Percentiles rank a stretch among this genome's conserved stretches.
These are phyloP conservation scores for Cantharis lateralis DNA, from an alignment of 2,888 invertebrate genomes.

Conservation along the genomic window DNA sequence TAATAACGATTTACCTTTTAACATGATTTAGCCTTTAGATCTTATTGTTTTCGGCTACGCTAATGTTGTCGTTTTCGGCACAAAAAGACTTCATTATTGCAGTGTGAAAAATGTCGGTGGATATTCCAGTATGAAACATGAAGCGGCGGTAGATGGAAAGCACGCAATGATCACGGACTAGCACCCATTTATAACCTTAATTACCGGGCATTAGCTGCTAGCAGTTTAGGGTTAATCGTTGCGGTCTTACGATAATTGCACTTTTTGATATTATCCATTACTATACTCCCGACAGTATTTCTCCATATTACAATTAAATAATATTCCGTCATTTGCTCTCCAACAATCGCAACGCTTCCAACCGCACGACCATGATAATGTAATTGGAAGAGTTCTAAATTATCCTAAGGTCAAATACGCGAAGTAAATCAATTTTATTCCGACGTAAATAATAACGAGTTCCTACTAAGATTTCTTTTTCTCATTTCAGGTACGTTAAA, in stretches of 20 bases:
- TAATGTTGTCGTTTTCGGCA: slow-evolving; percentile 16
- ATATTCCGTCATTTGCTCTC: not conserved
- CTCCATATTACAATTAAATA: not conserved
- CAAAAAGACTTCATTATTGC: slow-evolving; percentile 28
- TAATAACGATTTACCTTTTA: not conserved
- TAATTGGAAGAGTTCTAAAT: not conserved
- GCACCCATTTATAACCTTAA: slow-evolving; percentile 34
- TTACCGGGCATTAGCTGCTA: slow-evolving; percentile 29
- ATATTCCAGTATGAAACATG: slow-evolving; percentile 26
- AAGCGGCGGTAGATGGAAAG: slow-evolving; percentile 24
- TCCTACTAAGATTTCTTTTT: not conserved
- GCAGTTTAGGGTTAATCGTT: slow-evolving; percentile 30
- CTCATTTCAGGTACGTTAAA: not conserved
- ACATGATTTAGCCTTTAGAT: not conserved
- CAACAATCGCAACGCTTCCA: too few relatives aligned
- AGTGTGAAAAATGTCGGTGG: slow-evolving; percentile 28
- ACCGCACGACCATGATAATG: not conserved
- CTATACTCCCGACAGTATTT: not conserved
- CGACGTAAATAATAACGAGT: not conserved
- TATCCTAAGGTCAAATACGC: not conserved
- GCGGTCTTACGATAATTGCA: slow-evolving; percentile 25
- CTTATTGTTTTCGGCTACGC: not conserved
- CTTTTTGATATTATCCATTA: slow-evolving; percentile 13
- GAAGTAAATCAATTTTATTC: not conserved
- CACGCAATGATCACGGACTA: slow-evolving; percentile 30